These are phyloP conservation scores for Tupiocoris notatus DNA, from an alignment of 2,888 invertebrate genomes.

Conservation along the genomic window DNA sequence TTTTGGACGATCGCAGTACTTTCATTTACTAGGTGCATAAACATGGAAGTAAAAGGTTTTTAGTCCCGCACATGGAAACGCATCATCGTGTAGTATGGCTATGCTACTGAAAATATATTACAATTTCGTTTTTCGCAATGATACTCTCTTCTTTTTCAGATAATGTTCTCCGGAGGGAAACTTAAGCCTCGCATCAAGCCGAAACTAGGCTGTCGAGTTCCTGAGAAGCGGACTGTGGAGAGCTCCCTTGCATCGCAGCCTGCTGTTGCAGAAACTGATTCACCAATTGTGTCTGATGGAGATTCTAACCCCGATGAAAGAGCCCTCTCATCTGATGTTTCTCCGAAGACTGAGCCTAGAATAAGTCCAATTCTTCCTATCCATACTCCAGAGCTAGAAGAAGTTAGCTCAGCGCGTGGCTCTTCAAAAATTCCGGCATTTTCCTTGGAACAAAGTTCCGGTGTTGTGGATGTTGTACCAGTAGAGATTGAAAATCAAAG, in stretches of 20 bases:
- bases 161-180: not conserved
- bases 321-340: not conserved
- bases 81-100: too few relatives aligned
- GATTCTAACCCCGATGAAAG: too few relatives aligned
- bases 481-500: not conserved
- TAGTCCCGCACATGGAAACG: too few relatives aligned
- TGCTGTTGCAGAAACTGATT: not conserved
- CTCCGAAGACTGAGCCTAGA: not conserved
- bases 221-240: not conserved
- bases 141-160: slow-evolving; percentile 9
- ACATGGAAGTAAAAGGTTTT: too few relatives aligned
- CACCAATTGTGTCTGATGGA: too few relatives aligned
- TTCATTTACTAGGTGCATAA: too few relatives aligned
- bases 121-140: too few relatives aligned
- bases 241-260: not conserved
- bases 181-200: slow-evolving; percentile 27
- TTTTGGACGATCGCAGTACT: too few relatives aligned
- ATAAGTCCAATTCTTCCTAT: too few relatives aligned
- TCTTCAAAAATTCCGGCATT: not conserved
- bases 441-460: not conserved
- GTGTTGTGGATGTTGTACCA: not conserved
- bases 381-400: too few relatives aligned
- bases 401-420: too few relatives aligned
- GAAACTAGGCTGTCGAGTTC: not conserved
- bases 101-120: too few relatives aligned